Conservation (phyloP, 2,888 invertebrate genomes). For the Polia nebulosa region DNA sequence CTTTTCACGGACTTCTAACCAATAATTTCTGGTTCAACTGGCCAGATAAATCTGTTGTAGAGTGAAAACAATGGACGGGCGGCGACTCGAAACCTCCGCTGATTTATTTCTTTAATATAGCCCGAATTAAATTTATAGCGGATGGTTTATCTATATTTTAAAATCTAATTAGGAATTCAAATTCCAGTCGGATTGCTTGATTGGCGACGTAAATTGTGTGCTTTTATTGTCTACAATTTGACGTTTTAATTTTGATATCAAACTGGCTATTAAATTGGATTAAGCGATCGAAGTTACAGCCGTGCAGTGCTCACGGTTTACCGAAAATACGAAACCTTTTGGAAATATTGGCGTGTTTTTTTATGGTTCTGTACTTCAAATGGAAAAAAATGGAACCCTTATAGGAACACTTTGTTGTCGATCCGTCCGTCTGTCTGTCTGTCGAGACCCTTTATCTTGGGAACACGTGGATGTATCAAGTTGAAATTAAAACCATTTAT, state of each 20-base stretch:
- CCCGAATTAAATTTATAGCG: constrained; percentile 53
- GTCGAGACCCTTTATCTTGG: too few relatives aligned
- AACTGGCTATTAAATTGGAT: constrained; percentile 37
- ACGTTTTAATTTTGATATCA: constrained; percentile 46
- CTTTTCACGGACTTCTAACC: constrained; percentile 76
- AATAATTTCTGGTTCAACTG: constrained; percentile 80
- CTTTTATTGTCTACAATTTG: constrained; percentile 46
- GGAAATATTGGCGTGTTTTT: neutral
- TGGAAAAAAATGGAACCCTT: too few relatives aligned
- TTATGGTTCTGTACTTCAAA: too few relatives aligned
- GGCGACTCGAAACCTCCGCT: constrained; percentile 50
- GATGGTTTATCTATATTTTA: constrained; percentile 53
- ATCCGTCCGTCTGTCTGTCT: too few relatives aligned
- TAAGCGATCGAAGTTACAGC: constrained; percentile 17
- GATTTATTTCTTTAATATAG: constrained; percentile 65
- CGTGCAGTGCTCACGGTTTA: neutral
- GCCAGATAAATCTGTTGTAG: constrained; percentile 74
- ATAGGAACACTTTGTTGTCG: too few relatives aligned
- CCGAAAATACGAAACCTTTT: neutral
- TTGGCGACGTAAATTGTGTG: constrained; percentile 42
- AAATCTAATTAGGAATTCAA: constrained; percentile 60
- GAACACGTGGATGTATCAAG: too few relatives aligned
- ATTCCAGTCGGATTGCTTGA: constrained; percentile 39
- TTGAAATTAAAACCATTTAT: too few relatives aligned
- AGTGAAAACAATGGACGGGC: constrained; percentile 68